Base-by-base conservation (phyloP, 1,140 invertebrate species). In the Bombus pyrosoma region DNA sequence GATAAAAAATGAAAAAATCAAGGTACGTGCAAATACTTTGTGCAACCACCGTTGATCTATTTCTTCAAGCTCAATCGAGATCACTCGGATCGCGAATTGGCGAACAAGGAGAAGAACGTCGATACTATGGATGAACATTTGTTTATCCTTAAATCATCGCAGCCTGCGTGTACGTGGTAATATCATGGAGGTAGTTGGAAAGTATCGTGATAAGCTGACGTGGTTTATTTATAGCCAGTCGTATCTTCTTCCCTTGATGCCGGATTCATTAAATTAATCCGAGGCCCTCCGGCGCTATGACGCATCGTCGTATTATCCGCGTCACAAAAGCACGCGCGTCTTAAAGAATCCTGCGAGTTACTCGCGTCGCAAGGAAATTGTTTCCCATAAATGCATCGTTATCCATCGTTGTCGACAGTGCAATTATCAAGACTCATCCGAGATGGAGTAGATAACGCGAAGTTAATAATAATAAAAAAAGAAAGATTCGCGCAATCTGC, bases 221-320 rank as follows among this genome's bases (percentile, higher is more conserved):
- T 32, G 80, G 66, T 62, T 89, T 91, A 91, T 91, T 91, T 91
- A 91, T 91, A 83, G 90, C 87, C 80, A 76, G 83, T 76, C 84
- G 57, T 89, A 91, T 91, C 66, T 84, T 84, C 77, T 89, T 83
- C 83, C 81, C 81, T 81, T 66, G 85, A 80, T 83, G 53, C 76
- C 43, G 59, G 87, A 86, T 87, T 89, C 90, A 86, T 86, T 91
- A 91, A 87, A 91, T 89, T 91, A 88, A 90, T 91, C 84, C 73
- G 41, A 72, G 37, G 22, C 39, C 66, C 73, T 57, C 53, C 39
- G 57, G 64, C 71, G 47, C 68, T 83, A 81, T 83, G 86, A 90
- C 75, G 68, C 85, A 80, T 87, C 80, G 28, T 25, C 25, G 32
- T 76, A 79, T 84, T 80, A 88, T 28, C 53, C 43, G 66, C 81